Evolutionary conservation across 1,140 invertebrate species (phyloP).

Genomic region (Drosophila ogumai): DNA sequence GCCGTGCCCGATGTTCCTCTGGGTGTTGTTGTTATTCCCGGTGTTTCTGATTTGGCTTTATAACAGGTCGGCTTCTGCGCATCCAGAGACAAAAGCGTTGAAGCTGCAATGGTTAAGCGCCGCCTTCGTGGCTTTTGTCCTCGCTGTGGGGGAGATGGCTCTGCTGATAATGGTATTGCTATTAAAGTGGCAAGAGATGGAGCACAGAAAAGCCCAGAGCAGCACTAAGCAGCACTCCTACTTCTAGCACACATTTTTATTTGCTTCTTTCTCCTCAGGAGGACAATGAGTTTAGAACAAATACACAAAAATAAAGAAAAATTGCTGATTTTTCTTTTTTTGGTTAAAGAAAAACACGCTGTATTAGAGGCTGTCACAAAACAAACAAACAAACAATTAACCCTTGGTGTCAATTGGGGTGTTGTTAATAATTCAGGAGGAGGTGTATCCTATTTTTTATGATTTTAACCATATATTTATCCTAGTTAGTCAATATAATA

Average conservation of each 20-base stretch:
- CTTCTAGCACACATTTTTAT: background rate
- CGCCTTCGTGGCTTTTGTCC: constrained; percentile 24
- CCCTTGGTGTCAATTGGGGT: constrained; percentile 21
- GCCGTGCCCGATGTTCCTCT: background rate
- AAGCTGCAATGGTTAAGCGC: constrained; percentile 31
- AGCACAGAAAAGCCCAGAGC: constrained; percentile 29
- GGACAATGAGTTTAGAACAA: constrained; percentile 55
- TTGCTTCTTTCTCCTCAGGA: background rate
- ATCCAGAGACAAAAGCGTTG: constrained; percentile 16
- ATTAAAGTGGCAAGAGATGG: constrained; percentile 33
- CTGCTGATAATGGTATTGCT: constrained; percentile 60
- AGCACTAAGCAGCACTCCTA: constrained; percentile 4
- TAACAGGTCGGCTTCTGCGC: constrained; percentile 14
- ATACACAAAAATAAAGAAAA: constrained; percentile 50
- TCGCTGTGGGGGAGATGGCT: constrained; percentile 10
- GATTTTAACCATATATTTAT: too few species aligned
- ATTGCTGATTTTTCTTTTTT: constrained; percentile 16
- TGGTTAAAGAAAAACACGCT: constrained; percentile 10
- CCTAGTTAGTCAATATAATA: too few species aligned
- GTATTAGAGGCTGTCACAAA: constrained; percentile 38
- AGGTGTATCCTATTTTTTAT: too few species aligned
- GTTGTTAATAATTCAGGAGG: background rate
- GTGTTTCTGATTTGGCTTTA: constrained; percentile 1
- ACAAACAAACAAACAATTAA: constrained; percentile 61
- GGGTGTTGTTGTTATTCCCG: background rate